Evolutionary conservation across 1,140 invertebrate species (phyloP).

Genomic region (Drosophila obscura): DNA sequence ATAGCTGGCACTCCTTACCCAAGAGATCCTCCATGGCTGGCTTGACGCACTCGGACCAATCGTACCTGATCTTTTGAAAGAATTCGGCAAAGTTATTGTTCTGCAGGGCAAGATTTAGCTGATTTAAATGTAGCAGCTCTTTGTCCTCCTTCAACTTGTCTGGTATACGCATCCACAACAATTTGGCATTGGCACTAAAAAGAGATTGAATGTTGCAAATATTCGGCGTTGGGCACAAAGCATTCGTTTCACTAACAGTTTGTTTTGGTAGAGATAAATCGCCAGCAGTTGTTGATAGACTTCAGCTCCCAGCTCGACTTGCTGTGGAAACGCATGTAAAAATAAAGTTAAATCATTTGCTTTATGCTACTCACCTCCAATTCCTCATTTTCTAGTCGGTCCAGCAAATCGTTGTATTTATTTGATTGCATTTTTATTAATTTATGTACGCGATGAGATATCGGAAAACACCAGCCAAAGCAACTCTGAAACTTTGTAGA

Average conservation of each 20-base stretch:
- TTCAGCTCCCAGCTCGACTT: slow-evolving; percentile 46
- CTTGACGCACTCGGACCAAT: slow-evolving; percentile 64
- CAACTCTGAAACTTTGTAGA: slow-evolving; percentile 23
- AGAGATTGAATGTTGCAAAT: neutral
- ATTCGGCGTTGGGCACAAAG: neutral
- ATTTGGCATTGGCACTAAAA: slow-evolving; percentile 55
- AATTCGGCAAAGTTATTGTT: slow-evolving; percentile 69
- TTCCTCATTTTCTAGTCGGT: slow-evolving; percentile 57
- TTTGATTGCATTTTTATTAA: slow-evolving; percentile 60
- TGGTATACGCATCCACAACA: slow-evolving; percentile 70
- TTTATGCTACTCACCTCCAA: slow-evolving; percentile 43
- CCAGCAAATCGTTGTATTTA: slow-evolving; percentile 56
- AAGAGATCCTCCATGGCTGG: slow-evolving; percentile 54
- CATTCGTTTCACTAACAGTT: slow-evolving; percentile 44
- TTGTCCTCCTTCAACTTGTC: slow-evolving; percentile 61
- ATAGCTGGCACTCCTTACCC: slow-evolving; percentile 19
- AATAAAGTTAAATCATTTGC: neutral
- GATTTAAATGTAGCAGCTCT: slow-evolving; percentile 58
- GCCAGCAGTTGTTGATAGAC: slow-evolving; percentile 63
- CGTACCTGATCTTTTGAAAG: slow-evolving; percentile 63
- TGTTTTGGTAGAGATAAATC: slow-evolving; percentile 71
- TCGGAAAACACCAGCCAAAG: neutral
- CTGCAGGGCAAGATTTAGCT: slow-evolving; percentile 61
- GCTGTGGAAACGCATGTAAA: slow-evolving; percentile 24
- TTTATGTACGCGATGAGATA: neutral